Conservation (phyloP, 2,888 invertebrate genomes). For the Cyclophora punctaria region DNA sequence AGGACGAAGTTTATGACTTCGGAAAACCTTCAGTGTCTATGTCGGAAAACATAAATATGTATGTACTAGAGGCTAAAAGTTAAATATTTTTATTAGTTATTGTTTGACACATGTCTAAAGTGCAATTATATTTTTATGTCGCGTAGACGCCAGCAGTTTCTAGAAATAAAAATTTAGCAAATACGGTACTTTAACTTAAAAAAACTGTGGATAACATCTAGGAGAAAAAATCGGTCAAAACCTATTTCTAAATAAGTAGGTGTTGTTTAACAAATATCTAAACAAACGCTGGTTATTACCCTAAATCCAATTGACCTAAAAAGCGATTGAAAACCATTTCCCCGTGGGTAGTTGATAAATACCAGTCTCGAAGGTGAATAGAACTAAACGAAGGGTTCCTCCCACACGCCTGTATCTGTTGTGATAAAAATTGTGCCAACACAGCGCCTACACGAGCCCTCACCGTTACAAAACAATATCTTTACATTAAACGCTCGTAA, state of each 20-base stretch:
- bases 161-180: too few relatives aligned
- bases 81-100: conserved; percentile 10
- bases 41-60: background rate
- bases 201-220: too few relatives aligned
- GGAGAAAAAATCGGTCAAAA: too few relatives aligned
- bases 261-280: background rate
- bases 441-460: conserved; percentile 28
- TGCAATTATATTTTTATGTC: conserved; percentile 11
- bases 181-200: too few relatives aligned
- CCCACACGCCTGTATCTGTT: conserved; percentile 32
- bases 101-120: conserved; percentile 10
- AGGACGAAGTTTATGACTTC: too few relatives aligned
- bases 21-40: too few relatives aligned
- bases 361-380: conserved; percentile 10
- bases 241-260: too few relatives aligned
- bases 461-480: too few relatives aligned
- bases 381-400: conserved; percentile 20
- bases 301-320: too few relatives aligned
- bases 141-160: background rate
- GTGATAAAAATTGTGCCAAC: conserved; percentile 30
- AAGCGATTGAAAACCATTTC: conserved; percentile 1
- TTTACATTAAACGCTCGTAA: conserved; percentile 9
- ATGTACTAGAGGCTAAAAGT: background rate
- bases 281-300: background rate
- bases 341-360: background rate